Evolutionary conservation across 2,888 invertebrate species (phyloP).

Genomic region (Muscina levida): DNA sequence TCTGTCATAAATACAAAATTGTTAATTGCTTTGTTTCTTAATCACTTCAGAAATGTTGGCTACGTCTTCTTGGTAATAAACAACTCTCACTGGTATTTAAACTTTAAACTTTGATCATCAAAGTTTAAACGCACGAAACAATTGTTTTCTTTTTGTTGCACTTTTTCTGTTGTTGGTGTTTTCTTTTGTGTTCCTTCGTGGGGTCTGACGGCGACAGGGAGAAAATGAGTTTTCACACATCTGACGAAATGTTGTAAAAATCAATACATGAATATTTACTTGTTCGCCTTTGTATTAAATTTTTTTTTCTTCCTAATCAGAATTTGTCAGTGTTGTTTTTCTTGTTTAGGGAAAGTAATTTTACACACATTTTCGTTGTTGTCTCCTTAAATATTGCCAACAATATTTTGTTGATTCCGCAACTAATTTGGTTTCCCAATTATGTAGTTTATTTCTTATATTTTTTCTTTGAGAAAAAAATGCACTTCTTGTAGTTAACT

Average conservation of each 20-base stretch:
- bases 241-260: conserved; percentile 53
- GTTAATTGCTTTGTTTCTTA: neutral
- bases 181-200: neutral
- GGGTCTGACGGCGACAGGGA: conserved; percentile 7
- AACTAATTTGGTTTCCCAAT: conserved; percentile 34
- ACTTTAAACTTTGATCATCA: no score
- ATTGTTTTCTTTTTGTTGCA: conserved; percentile 15
- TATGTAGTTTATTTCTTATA: conserved; percentile 7
- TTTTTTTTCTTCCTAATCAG: neutral
- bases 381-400: no score
- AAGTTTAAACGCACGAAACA: no score
- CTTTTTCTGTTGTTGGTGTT: conserved; percentile 26
- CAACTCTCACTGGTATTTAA: no score
- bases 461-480: no score
- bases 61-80: no score
- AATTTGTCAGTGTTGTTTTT: no score
- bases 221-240: conserved; percentile 62
- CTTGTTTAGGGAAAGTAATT: no score
- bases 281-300: conserved; percentile 29
- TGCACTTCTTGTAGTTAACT: conserved; percentile 24
- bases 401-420: neutral
- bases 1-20: neutral
- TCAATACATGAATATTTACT: conserved; percentile 60
- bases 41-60: conserved; percentile 29
- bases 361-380: conserved; percentile 20